phyloP scores from a whole-genome alignment of 2,797 vertebrate genomes.

The Anguilla pacifica region DNA sequence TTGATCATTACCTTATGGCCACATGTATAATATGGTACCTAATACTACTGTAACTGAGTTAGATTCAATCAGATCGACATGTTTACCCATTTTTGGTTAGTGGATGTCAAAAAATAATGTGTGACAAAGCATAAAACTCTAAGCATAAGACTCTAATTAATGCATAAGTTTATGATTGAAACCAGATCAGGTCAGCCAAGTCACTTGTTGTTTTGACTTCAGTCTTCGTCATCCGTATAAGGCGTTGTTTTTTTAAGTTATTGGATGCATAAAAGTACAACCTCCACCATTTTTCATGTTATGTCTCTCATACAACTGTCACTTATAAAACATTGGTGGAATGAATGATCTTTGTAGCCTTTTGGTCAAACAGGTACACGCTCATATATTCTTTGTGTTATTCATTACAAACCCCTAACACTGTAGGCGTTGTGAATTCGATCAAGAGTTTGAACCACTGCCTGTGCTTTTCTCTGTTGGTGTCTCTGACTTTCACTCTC shows the following conservation, averaged over 20 bases:
- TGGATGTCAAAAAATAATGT: not conserved
- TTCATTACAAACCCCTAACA: not conserved
- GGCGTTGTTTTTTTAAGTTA: not conserved
- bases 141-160: not conserved
- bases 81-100: not conserved
- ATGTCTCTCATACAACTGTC: not conserved
- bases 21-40: not conserved
- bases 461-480: not conserved
- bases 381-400: not conserved
- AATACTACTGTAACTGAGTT: not conserved
- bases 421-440: not conserved
- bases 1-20: slow-evolving; percentile 8
- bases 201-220: slow-evolving; percentile 20
- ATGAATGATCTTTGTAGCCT: not conserved
- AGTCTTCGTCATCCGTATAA: not conserved
- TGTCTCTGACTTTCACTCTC: not conserved
- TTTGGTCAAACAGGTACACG: not conserved
- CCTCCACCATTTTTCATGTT: not conserved
- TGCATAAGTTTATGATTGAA: not conserved
- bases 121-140: not conserved
- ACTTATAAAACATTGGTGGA: not conserved
- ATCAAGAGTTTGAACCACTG: not conserved
- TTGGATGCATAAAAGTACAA: not conserved
- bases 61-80: not conserved
- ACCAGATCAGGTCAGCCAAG: slow-evolving; percentile 15